Conservation (phyloP, 2,888 invertebrate species). For the Dasysyrphus albostriatus region DNA sequence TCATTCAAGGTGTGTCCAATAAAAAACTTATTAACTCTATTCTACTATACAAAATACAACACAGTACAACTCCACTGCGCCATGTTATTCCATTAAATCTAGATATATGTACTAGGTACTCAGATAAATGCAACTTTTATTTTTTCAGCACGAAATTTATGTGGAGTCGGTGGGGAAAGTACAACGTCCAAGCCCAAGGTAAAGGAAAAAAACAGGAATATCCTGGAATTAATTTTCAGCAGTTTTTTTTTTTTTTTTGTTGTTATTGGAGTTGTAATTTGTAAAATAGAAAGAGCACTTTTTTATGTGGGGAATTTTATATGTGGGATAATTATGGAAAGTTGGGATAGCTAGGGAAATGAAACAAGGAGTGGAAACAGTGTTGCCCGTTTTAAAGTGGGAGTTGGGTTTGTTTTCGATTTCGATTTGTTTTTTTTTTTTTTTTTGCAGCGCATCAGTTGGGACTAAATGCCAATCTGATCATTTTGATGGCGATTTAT, state of each 20-base stretch:
- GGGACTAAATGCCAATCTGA: too few relatives aligned
- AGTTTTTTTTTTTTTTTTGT: background rate
- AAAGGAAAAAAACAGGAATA: slow-evolving; percentile 48
- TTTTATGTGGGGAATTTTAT: background rate
- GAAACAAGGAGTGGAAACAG: background rate
- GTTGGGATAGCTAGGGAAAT: background rate
- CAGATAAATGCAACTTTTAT: slow-evolving; percentile 53
- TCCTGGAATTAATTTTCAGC: slow-evolving; percentile 52
- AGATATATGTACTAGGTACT: background rate
- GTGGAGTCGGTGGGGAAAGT: background rate
- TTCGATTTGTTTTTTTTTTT: background rate
- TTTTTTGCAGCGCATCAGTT: too few relatives aligned
- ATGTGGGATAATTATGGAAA: slow-evolving; percentile 11
- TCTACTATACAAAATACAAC: background rate
- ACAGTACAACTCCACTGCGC: background rate
- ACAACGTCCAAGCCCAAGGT: slow-evolving; percentile 21
- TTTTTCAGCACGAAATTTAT: slow-evolving; percentile 15
- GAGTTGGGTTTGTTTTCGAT: background rate
- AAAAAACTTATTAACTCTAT: slow-evolving; percentile 40
- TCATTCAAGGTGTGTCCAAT: slow-evolving; percentile 62
- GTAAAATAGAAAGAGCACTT: slow-evolving; percentile 28
- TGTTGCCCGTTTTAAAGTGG: slow-evolving; percentile 4
- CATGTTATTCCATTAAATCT: slow-evolving; percentile 30
- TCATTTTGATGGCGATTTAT: too few relatives aligned
- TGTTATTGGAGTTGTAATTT: slow-evolving; percentile 8